Percentiles rank a stretch among this genome's conserved stretches.
Evolutionary conservation across 2,113 vertebrate genomes (phyloP).

Genomic region (Lamprologus ornatipinnis): DNA sequence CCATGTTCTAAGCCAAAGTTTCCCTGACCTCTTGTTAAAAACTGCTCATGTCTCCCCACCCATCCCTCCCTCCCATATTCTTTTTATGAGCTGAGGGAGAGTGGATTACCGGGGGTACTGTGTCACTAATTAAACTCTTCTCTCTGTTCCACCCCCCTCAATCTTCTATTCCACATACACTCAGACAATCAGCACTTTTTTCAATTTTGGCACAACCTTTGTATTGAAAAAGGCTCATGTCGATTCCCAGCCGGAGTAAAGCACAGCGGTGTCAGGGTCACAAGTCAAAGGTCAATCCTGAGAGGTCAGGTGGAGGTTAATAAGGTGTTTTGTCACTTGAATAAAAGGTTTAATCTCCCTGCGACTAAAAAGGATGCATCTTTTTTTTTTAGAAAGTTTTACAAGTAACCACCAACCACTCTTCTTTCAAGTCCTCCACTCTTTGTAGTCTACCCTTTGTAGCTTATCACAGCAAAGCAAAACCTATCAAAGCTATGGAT

Average conservation of each 20-base stretch:
- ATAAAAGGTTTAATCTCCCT: conserved; percentile 68
- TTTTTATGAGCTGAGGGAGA: conserved; percentile 49
- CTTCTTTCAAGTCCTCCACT: conserved; percentile 35
- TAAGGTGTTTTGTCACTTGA: conserved; percentile 69
- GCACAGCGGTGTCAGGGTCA: conserved; percentile 41
- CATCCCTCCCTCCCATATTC: conserved; percentile 20
- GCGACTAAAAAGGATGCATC: conserved; percentile 60
- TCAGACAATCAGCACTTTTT: conserved; percentile 34
- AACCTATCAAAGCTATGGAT: conserved; percentile 41
- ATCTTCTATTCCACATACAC: neutral
- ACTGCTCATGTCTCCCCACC: conserved; percentile 44
- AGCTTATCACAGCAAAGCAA: conserved; percentile 22
- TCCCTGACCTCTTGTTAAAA: conserved; percentile 67
- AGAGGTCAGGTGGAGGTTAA: conserved; percentile 55
- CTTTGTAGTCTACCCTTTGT: conserved; percentile 49
- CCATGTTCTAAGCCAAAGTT: conserved; percentile 53
- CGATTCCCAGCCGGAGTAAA: conserved; percentile 31
- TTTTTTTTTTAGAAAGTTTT: conserved; percentile 44
- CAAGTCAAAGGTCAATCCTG: conserved; percentile 68
- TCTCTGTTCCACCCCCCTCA: conserved; percentile 5
- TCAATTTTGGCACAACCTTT: conserved; percentile 3
- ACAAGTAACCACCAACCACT: conserved; percentile 11
- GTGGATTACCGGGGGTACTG: conserved; percentile 63
- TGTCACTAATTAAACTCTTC: conserved; percentile 67
- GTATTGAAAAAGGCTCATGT: conserved; percentile 43